Evolutionary conservation across 2,797 vertebrate genomes (phyloP).

Genomic region (Acanthornis magna): DNA sequence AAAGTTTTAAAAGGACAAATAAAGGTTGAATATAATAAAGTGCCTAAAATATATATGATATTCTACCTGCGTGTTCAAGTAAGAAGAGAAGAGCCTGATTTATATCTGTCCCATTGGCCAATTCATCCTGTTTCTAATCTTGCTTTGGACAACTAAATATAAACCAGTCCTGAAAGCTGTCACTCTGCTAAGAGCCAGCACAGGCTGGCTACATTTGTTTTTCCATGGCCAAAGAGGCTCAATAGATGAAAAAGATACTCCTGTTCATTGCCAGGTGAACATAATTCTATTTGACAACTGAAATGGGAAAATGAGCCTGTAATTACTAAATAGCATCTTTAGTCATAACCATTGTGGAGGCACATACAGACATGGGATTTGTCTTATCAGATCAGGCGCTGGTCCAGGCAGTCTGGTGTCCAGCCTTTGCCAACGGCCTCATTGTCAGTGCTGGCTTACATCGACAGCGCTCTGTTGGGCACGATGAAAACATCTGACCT

Average conservation of each 20-base stretch:
- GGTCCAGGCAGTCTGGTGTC: conserved; percentile 30
- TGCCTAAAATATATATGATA: neutral
- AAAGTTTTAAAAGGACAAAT: neutral
- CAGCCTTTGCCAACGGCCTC: conserved; percentile 32
- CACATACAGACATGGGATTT: conserved; percentile 16
- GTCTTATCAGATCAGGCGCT: conserved; percentile 42
- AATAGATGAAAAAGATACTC: neutral
- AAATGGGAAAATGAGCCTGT: neutral
- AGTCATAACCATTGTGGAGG: neutral
- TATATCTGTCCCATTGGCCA: neutral
- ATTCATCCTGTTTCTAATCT: conserved; percentile 15
- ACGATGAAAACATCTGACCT: conserved; percentile 39
- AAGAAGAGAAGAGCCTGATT: neutral
- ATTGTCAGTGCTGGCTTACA: conserved; percentile 1
- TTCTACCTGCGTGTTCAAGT: neutral
- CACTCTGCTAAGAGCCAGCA: neutral
- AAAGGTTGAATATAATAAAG: neutral
- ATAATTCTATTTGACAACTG: conserved; percentile 44
- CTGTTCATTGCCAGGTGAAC: conserved; percentile 38
- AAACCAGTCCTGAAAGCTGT: conserved; percentile 27
- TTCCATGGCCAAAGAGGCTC: neutral
- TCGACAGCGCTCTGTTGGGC: neutral
- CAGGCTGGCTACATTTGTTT: conserved; percentile 16
- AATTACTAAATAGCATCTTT: conserved; percentile 34
- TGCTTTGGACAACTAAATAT: neutral